Base-by-base conservation (phyloP, 2,888 invertebrate species). In the Clivina fossor region DNA sequence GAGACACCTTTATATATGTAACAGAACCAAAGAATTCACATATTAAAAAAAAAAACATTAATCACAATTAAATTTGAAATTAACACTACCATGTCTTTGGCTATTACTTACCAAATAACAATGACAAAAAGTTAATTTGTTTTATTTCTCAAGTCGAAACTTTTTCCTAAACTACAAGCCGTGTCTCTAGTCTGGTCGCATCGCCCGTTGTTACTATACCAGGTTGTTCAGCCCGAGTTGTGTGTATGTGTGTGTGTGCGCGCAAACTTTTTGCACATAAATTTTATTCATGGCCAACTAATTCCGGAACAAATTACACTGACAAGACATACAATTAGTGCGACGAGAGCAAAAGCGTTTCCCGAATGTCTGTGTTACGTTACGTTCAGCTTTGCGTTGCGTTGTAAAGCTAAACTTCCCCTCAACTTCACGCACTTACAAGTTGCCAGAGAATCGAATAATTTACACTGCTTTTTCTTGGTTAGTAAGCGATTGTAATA, bases 281-380 rank as follows among this genome's bases (percentile, higher is more conserved):
- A 49, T 49, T 49, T 37, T 49, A 49, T 49, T 49, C 49, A 49
- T 49, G 49, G 49, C 49, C 38, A 38, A 49, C 49, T 49, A 49
- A 49, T 49, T 49, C 38, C 28, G 30, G 49, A 49, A 38, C 49
- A 49, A 49, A 49, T 49, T 49, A 38, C 49, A 49, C 49, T 49
- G 38, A 30, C 37, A 38, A 38, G 38, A 33, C 22, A 35, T 20
- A 35, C 35, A 35, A 48, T 33, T 37, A 37, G 24, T 48, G 35
- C n/a, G n/a, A n/a, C n/a, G n/a, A n/a, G n/a, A n/a, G n/a, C n/a
- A n/a, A n/a, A n/a, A n/a, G n/a, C n/a, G n/a, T n/a, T n/a, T n/a
- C n/a, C n/a, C n/a, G n/a, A n/a, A n/a, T n/a, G n/a, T n/a, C n/a
- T n/a, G n/a, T n/a, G n/a, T n/a, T n/a, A n/a, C n/a, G n/a, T n/a